Base-by-base conservation (phyloP, 2,113 vertebrate genomes). In the Sapajus apella region DNA sequence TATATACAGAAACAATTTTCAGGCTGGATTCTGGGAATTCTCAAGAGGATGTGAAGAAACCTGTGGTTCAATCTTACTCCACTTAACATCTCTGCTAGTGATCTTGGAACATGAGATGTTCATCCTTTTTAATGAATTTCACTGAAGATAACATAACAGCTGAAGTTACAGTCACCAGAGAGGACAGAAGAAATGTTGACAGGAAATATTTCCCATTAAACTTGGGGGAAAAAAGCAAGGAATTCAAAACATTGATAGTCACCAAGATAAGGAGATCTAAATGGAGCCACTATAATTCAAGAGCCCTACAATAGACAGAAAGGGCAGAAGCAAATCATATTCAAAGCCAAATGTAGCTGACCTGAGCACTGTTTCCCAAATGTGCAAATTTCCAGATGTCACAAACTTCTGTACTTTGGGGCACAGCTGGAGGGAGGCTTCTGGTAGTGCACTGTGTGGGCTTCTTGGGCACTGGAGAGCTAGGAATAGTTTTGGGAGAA, bases 191-290 rank as follows among this genome's bases (percentile, higher is more conserved):
- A 89, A 95, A 97, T 75, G 61, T 68, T 90, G 70, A 87, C 90
- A 96, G 84, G 90, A 96, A 97, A 52, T 16, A 80, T 37, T 95
- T 80, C 55, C 83, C 37, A 92, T 87, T 93, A 93, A 96, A 90
- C 20, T 43, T 93, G 4, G 85, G 1, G 25, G 3, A 2, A 20
- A 4, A 13, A 25, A 92, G 23, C 35, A 87, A 96, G 52, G 87
- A 89, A 97, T 92, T 72, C 47, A 87, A 87, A 96, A 80, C 84
- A 90, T 6, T 84, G 91, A 97, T 81, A 55, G 61, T 95, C 64
- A 32, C 56, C 61, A 55, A 83, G 95, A 96, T 90, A 95, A 91
- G 25, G 70, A 72, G 47, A 25, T 90, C 83, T 97, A 70, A 47
- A 96, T 7, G 10, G 11, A 94, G 45, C 25, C 72, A 4, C 12